Conservation (phyloP, 2,113 vertebrate genomes). For the Sakesphorus luctuosus region DNA sequence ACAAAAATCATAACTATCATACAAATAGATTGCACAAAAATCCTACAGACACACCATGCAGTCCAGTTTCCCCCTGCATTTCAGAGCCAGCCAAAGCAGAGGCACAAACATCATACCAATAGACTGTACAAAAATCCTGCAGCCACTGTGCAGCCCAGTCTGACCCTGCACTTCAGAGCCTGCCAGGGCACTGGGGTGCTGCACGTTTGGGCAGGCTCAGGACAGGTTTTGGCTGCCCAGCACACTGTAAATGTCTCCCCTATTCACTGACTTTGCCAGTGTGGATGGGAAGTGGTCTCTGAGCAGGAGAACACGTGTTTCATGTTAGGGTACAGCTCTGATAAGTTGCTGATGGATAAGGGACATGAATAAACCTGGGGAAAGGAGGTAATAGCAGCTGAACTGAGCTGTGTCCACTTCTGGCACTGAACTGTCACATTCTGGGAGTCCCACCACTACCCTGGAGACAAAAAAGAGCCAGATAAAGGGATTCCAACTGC, state of each 20-base stretch:
- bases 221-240: not conserved
- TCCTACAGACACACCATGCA: not conserved
- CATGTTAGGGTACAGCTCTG: not conserved
- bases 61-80: too few relatives aligned
- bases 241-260: not conserved
- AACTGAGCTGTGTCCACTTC: not conserved
- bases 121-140: too few relatives aligned
- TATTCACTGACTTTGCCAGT: not conserved
- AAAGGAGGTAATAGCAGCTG: constrained; percentile 2
- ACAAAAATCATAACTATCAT: too few relatives aligned
- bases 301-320: constrained; percentile 2
- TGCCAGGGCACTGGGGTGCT: not conserved
- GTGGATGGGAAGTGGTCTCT: not conserved
- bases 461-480: not conserved
- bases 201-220: not conserved
- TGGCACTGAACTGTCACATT: not conserved
- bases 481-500: not conserved
- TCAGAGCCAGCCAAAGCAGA: too few relatives aligned
- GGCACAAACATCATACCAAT: not conserved
- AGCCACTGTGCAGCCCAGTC: not conserved
- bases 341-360: constrained; percentile 29
- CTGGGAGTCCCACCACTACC: not conserved
- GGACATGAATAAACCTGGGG: not conserved
- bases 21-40: not conserved
- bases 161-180: not conserved